Conservation (phyloP, 2,113 vertebrate genomes). For the Gambusia holbrooki region DNA sequence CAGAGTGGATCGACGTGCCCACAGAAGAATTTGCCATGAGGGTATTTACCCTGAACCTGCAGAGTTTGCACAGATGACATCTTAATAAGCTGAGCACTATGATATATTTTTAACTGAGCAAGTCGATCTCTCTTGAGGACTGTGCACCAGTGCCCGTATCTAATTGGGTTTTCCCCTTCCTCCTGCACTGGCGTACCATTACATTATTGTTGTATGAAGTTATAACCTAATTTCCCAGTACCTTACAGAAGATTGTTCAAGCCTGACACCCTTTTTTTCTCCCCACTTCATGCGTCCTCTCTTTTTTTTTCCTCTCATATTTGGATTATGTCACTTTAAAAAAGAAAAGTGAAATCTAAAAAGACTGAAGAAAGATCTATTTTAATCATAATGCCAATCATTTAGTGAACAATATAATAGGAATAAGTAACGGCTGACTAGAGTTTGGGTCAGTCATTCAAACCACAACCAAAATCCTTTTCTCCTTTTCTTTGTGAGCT, state of each 20-base stretch:
- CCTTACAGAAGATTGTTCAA: slow-evolving; percentile 41
- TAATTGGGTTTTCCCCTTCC: slow-evolving; percentile 70
- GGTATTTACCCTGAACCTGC: slow-evolving; percentile 74
- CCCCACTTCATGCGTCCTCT: not conserved
- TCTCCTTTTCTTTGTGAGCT: not conserved
- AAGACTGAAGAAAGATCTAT: not conserved
- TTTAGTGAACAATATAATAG: not conserved
- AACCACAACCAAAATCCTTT: not conserved
- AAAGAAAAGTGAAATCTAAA: not conserved
- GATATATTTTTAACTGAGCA: slow-evolving; percentile 69
- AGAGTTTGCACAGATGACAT: slow-evolving; percentile 76
- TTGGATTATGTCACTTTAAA: not conserved
- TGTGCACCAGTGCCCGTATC: slow-evolving; percentile 67
- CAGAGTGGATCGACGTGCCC: slow-evolving; percentile 66
- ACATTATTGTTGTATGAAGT: slow-evolving; percentile 55
- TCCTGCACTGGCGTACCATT: slow-evolving; percentile 49
- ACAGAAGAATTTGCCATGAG: slow-evolving; percentile 67
- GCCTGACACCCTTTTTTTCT: slow-evolving; percentile 26
- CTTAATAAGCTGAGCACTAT: slow-evolving; percentile 76
- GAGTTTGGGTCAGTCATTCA: not conserved
- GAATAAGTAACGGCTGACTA: not conserved
- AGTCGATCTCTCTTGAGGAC: slow-evolving; percentile 50
- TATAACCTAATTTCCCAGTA: slow-evolving; percentile 42
- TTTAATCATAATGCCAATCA: not conserved
- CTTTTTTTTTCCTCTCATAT: not conserved